A percentile compares a stretch with the other conserved stretches of the same genome.
Evolutionary conservation across 2,797 vertebrate genomes (phyloP).

Genomic region (Rhinophrynus dorsalis): DNA sequence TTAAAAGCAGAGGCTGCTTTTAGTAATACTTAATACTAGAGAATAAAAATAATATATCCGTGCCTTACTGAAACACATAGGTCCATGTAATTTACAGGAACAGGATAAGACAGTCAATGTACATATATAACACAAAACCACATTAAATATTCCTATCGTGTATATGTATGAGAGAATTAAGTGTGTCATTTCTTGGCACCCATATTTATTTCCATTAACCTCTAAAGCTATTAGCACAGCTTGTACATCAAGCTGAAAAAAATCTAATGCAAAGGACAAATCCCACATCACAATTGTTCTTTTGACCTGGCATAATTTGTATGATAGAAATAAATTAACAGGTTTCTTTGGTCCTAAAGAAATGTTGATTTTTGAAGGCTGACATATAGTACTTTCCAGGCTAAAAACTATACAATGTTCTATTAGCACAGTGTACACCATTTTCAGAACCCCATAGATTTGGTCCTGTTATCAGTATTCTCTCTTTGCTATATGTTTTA

Average conservation of each 20-base stretch:
- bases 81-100: neutral
- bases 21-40: too few species aligned
- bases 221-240: constrained; percentile 1
- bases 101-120: neutral
- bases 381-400: too few species aligned
- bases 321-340: neutral
- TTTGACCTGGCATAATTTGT: neutral
- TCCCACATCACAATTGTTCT: neutral
- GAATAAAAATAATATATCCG: too few species aligned
- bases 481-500: too few species aligned
- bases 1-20: too few species aligned
- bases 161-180: neutral
- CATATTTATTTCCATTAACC: neutral
- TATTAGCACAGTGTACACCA: too few species aligned
- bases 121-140: neutral
- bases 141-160: neutral
- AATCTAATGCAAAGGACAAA: neutral
- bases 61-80: too few species aligned
- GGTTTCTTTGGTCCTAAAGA: neutral
- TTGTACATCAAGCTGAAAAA: neutral
- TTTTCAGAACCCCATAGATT: too few species aligned
- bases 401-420: too few species aligned
- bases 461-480: too few species aligned
- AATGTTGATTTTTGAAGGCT: too few species aligned
- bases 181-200: neutral